phyloP scores from a whole-genome alignment of 2,113 vertebrate genomes.

The Sialia sialis region DNA sequence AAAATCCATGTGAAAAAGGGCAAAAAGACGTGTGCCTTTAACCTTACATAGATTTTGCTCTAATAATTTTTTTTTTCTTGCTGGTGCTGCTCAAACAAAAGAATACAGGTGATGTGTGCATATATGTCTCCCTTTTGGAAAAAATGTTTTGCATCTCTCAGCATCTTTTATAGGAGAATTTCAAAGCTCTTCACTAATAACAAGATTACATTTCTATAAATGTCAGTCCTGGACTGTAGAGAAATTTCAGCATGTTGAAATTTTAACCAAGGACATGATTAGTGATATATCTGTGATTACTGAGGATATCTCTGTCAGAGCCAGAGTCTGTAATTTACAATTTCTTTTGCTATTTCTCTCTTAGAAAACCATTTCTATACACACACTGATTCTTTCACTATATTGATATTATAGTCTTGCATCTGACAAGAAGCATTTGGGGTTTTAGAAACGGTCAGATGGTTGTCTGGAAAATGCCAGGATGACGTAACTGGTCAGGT shows the following conservation, averaged over 20 bases:
- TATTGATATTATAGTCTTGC: neutral
- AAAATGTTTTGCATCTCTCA: neutral
- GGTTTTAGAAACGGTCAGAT: neutral
- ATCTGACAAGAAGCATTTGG: neutral
- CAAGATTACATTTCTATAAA: neutral
- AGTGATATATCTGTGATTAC: neutral
- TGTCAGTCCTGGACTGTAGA: neutral
- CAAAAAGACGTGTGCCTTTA: neutral
- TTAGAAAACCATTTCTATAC: neutral
- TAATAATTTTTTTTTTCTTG: no score
- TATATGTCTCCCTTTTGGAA: neutral
- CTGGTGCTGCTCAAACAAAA: neutral
- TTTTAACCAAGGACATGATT: neutral
- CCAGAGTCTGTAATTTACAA: neutral
- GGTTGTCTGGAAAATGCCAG: neutral
- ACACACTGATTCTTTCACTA: neutral
- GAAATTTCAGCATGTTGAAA: neutral
- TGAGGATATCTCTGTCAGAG: neutral
- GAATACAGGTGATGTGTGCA: neutral
- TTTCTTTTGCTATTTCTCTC: neutral
- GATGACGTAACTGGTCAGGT: neutral
- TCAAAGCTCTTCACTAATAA: neutral
- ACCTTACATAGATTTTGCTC: neutral
- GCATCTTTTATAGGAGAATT: neutral
- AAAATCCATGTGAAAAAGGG: neutral